Base-by-base conservation (phyloP, 2,113 vertebrate species). In the Bufo bufo region DNA sequence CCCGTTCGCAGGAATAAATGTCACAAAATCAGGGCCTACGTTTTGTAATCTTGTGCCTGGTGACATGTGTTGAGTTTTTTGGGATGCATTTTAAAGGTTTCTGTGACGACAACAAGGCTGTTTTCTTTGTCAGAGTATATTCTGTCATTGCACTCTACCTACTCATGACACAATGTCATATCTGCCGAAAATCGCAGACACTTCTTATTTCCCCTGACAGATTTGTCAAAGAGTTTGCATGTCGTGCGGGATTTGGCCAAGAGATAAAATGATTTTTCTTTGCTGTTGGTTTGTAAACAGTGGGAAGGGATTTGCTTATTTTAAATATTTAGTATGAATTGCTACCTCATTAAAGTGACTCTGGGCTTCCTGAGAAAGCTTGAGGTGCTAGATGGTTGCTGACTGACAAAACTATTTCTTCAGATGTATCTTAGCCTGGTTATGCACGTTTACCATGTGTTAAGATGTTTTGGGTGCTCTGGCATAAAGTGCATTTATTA, bases 241-340 rank as follows among this genome's bases (percentile, higher is more conserved):
- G 87, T 88, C 50, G 87, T 65, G 81, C 72, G 71, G 81, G 82
- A 88, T 88, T 88, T 88, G 87, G 87, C 87, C 87, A 65, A 88
- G 72, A 88, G 87, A 88, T 88, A 84, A 88, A 84, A 84, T 84
- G 72, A 83, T 75, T 65, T 74, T 84, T 88, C 81, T 88, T 88
- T 88, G 82, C 23, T 75, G 43, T 83, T 83, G 82, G 87, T 88
- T 88, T 88, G 87, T 88, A 88, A 88, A 88, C 87, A 88, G 80
- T 77, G 87, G 87, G 87, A 88, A 88, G 87, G 87, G 77, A 88
- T 88, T 88, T 88, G 87, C 87, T 88, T 88, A 88, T 84, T 88
- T 88, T 77, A 88, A 88, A 88, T 84, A 88, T 88, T 88, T 88
- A 88, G 81, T 74, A 84, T 50, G 87, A 82, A 77, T 74, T 84